Evolutionary conservation across 2,888 invertebrate species (phyloP), one percentile per base, ranked within the genome.

Genomic region (Stenoptilia bipunctidactyla): DNA sequence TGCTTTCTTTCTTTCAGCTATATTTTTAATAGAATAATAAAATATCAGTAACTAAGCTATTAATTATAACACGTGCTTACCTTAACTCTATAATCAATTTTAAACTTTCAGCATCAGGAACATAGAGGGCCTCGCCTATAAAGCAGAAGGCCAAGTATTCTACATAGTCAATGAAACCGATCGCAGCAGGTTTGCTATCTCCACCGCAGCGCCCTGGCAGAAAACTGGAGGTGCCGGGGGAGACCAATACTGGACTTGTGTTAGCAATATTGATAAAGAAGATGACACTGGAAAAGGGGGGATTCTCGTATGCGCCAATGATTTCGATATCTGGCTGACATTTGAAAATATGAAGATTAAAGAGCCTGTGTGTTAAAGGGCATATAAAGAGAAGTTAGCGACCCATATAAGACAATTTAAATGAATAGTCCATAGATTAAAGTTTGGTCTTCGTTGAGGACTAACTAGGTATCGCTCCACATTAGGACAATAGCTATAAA

Each of bases 331-430:
- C 6, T 77, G 76, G 77, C 43, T 49, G 13, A 53, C 53, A 6
- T 76, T 75, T 45, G 67, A 68, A 45, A 67, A 64, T 40, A 53
- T 76, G 0, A 77, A 75, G 58, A 47, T 65, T 27, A 60, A 55
- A 25, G 75, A 76, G 42, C 76, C 75, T 0, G 43, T 46, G 3
- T 75, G 75, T 45, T 58, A 20, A 20, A n/a, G n/a, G n/a, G n/a
- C n/a, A n/a, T n/a, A n/a, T n/a, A n/a, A n/a, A n/a, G n/a, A n/a
- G n/a, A n/a, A n/a, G n/a, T n/a, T n/a, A n/a, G n/a, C n/a, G n/a
- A n/a, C n/a, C n/a, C n/a, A n/a, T n/a, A n/a, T n/a, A n/a, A n/a
- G n/a, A n/a, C n/a, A n/a, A n/a, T n/a, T n/a, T n/a, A n/a, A n/a
- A n/a, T n/a, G n/a, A n/a, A n/a, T n/a, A n/a, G n/a, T n/a, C n/a